Percentiles rank a stretch among this genome's conserved stretches.
These are phyloP conservation scores for Chelon labrosus DNA, from an alignment of 2,797 vertebrate genomes.

Conservation along the genomic window DNA sequence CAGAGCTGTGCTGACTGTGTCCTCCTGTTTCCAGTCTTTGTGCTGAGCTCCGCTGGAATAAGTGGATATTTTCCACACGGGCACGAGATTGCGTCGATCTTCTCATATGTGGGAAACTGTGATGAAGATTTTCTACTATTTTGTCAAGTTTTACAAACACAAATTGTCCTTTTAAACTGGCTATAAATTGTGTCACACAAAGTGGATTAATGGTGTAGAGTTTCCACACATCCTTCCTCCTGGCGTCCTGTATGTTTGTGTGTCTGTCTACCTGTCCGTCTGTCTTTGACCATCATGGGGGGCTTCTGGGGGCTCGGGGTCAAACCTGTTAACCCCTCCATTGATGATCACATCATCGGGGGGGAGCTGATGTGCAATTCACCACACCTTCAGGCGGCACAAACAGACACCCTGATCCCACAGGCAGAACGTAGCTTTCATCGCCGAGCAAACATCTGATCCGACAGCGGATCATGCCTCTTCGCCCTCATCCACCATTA, in stretches of 20 bases:
- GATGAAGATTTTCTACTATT: background rate
- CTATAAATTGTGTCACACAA: background rate
- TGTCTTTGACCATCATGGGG: constrained; percentile 46
- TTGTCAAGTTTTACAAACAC: background rate
- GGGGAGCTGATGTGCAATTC: constrained; percentile 40
- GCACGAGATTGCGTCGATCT: too few species aligned
- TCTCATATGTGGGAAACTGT: background rate
- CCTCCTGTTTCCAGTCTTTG: background rate
- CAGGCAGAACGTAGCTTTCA: constrained; percentile 76
- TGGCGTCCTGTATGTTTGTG: constrained; percentile 29
- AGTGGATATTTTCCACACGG: background rate
- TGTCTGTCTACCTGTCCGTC: constrained; percentile 32
- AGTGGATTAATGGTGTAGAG: background rate
- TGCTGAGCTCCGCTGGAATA: background rate
- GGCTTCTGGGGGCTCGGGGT: constrained; percentile 57
- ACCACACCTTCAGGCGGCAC: constrained; percentile 64
- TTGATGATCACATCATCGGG: constrained; percentile 71
- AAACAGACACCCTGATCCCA: constrained; percentile 59
- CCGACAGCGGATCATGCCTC: constrained; percentile 39
- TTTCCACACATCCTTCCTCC: background rate
- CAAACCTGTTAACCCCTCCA: constrained; percentile 84
- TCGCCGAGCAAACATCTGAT: constrained; percentile 68
- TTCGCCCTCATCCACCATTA: constrained; percentile 48
- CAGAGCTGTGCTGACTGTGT: background rate
- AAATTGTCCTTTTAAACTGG: too few species aligned